Evolutionary conservation across 2,113 vertebrate species (phyloP).

Genomic region (Todiramphus saurophagus): DNA sequence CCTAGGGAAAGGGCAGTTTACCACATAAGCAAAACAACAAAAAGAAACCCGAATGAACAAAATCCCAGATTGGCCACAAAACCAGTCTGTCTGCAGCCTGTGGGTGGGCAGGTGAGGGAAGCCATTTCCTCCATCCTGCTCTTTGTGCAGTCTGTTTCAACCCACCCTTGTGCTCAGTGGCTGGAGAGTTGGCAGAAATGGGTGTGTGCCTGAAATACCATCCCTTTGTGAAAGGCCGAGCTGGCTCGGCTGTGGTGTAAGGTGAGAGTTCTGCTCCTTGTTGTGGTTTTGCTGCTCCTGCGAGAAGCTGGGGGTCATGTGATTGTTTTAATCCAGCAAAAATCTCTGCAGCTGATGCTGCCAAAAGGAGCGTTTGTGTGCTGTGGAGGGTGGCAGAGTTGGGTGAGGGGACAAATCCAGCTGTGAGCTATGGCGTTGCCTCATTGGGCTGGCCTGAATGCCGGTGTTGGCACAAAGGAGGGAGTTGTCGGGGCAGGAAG

Average conservation of each 20-base stretch:
- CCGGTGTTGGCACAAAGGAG: neutral
- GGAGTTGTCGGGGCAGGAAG: neutral
- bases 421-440: rapidly evolving
- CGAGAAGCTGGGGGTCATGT: neutral
- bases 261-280: neutral
- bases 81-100: neutral
- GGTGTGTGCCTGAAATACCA: neutral
- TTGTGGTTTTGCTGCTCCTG: neutral
- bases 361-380: neutral
- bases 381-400: neutral
- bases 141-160: neutral
- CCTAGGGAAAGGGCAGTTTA: neutral
- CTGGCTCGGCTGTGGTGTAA: neutral
- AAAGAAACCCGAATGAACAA: neutral
- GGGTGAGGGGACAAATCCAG: neutral
- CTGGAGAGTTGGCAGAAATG: neutral
- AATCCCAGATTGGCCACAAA: neutral
- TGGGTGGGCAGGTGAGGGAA: neutral
- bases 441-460: neutral
- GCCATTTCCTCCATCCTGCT: neutral
- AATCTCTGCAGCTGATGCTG: neutral
- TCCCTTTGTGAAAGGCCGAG: neutral
- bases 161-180: neutral
- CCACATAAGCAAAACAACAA: neutral
- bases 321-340: neutral